These are phyloP conservation scores for Sisor rabdophorus DNA, from an alignment of 2,113 vertebrate species.

Conservation along the genomic window DNA sequence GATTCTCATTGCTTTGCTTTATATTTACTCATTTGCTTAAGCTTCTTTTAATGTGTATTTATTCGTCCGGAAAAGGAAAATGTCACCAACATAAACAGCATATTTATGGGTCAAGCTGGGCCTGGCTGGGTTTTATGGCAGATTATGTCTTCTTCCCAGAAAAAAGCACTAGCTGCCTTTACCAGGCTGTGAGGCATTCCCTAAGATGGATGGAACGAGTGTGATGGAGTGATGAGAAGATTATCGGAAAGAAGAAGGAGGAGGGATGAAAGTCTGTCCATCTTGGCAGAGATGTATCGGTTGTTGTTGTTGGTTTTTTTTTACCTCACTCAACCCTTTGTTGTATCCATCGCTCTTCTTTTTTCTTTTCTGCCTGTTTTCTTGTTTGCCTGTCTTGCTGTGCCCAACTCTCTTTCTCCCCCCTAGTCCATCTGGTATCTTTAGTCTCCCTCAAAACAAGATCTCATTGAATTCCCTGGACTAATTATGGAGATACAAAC, in stretches of 20 bases:
- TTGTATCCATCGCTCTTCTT: conserved; percentile 41
- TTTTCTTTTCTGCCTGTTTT: conserved; percentile 51
- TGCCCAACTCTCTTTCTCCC: conserved; percentile 51
- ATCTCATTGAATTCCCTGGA: conserved; percentile 73
- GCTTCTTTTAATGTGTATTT: conserved; percentile 67
- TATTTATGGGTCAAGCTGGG: conserved; percentile 73
- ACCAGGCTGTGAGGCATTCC: conserved; percentile 61
- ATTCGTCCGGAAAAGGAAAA: conserved; percentile 39
- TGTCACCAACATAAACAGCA: conserved; percentile 64
- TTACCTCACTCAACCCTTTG: conserved; percentile 28
- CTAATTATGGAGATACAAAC: conserved; percentile 77
- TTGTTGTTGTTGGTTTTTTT: conserved; percentile 36
- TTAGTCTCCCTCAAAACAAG: conserved; percentile 67
- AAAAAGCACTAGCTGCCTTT: conserved; percentile 61
- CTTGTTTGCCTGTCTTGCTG: conserved; percentile 59
- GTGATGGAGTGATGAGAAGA: conserved; percentile 50
- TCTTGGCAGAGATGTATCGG: conserved; percentile 52
- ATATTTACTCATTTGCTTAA: too few species aligned
- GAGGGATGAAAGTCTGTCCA: conserved; percentile 23
- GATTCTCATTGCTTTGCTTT: conserved; percentile 62
- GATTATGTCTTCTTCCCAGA: conserved; percentile 62
- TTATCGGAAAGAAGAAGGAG: conserved; percentile 27
- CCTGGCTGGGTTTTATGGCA: conserved; percentile 64
- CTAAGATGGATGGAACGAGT: conserved; percentile 44
- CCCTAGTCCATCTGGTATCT: conserved; percentile 76